phyloP scores from a whole-genome alignment of 2,113 vertebrate species.

The Rhinogobius similis region DNA sequence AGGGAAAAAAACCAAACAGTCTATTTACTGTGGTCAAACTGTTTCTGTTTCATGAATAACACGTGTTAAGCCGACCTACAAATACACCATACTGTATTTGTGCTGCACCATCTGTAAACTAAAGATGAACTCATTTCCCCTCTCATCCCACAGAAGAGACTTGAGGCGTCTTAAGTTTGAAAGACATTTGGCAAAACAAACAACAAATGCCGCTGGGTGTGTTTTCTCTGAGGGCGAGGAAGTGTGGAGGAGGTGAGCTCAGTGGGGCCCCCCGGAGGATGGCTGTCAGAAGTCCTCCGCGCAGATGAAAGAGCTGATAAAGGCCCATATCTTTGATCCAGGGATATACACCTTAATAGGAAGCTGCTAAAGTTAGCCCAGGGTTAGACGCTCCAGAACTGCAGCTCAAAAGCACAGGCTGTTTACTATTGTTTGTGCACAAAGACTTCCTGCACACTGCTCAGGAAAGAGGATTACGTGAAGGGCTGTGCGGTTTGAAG shows the following conservation, averaged over 20 bases:
- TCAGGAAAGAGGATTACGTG: constrained; percentile 16
- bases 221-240: constrained; percentile 25
- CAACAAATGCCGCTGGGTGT: not conserved
- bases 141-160: constrained; percentile 17
- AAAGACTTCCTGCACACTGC: constrained; percentile 12
- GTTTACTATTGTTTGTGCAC: constrained; percentile 18
- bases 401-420: constrained; percentile 16
- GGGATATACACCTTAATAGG: constrained; percentile 24
- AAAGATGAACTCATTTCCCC: not conserved
- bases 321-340: constrained; percentile 57
- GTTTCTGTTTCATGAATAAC: no score
- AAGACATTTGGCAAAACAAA: constrained; percentile 31
- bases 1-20: no score
- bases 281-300: constrained; percentile 49
- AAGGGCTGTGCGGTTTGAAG: constrained; percentile 14
- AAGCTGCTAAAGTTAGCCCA: constrained; percentile 29
- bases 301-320: constrained; percentile 61
- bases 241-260: constrained; percentile 14
- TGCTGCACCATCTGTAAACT: not conserved
- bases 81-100: not conserved
- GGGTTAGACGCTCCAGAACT: constrained; percentile 16
- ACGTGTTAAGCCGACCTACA: not conserved
- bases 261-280: constrained; percentile 22
- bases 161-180: constrained; percentile 22
- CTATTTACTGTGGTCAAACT: no score